Evolutionary conservation across 2,113 vertebrate genomes (phyloP).

Genomic region (Butastur rufipennis): DNA sequence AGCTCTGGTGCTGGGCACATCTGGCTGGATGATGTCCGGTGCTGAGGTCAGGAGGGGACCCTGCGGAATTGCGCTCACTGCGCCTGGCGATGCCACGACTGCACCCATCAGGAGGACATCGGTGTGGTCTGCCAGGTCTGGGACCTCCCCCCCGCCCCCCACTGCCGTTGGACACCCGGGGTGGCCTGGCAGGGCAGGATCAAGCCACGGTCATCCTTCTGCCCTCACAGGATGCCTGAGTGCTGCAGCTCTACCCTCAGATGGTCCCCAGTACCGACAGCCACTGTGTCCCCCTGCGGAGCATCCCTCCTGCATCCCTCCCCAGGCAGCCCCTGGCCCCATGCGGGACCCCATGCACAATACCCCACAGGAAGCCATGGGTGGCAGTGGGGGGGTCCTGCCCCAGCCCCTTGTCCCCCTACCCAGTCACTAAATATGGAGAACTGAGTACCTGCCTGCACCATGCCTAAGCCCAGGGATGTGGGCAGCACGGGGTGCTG

Average conservation of each 20-base stretch:
- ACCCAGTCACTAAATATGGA: background rate
- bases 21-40: background rate
- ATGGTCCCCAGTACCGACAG: accelerated
- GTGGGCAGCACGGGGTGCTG: background rate
- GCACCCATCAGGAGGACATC: background rate
- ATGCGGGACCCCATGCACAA: background rate
- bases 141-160: background rate
- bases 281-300: accelerated
- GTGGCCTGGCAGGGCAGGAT: background rate
- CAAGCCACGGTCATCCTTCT: background rate
- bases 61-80: background rate
- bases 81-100: background rate
- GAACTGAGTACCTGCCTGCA: background rate
- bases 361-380: too few species aligned
- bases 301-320: background rate
- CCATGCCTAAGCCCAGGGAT: too few species aligned
- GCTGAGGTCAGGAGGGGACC: background rate
- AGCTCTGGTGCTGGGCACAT: background rate
- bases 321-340: background rate
- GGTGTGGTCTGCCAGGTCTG: background rate
- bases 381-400: background rate
- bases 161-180: background rate
- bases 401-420: background rate
- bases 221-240: background rate
- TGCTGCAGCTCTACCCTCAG: background rate